Evolutionary conservation across 2,797 vertebrate species (phyloP).

Genomic region (Diglossa cyanea): DNA sequence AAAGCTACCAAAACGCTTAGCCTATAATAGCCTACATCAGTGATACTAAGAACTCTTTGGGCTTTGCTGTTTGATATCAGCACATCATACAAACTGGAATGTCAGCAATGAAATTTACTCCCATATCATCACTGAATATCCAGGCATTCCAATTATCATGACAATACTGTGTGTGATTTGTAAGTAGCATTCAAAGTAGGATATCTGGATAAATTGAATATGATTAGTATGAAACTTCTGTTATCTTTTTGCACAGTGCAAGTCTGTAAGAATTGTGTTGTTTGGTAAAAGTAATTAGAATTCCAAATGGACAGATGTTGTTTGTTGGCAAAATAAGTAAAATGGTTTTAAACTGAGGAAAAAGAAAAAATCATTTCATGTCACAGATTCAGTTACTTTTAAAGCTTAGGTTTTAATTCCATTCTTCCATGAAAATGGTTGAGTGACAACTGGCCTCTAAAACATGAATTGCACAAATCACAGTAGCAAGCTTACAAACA

Average conservation of each 20-base stretch:
- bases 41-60: neutral
- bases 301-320: neutral
- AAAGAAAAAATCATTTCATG: neutral
- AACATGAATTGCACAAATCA: neutral
- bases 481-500: neutral
- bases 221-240: neutral
- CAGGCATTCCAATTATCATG: slow-evolving; percentile 38
- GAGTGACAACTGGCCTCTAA: neutral
- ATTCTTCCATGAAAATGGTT: neutral
- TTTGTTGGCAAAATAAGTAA: neutral
- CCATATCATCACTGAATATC: slow-evolving; percentile 4
- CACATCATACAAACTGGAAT: neutral
- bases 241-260: neutral
- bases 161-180: slow-evolving; percentile 6
- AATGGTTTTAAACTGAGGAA: neutral
- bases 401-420: neutral
- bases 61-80: neutral
- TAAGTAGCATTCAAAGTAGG: slow-evolving; percentile 14
- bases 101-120: slow-evolving; percentile 19
- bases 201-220: slow-evolving; percentile 17
- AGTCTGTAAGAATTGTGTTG: neutral
- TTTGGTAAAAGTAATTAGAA: neutral
- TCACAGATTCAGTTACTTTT: neutral
- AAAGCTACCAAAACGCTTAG: neutral
- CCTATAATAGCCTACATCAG: neutral